These are phyloP conservation scores for Stichopus chloronotus DNA, from an alignment of 35 echinoderm and acorn worm species.

Conservation along the genomic window DNA sequence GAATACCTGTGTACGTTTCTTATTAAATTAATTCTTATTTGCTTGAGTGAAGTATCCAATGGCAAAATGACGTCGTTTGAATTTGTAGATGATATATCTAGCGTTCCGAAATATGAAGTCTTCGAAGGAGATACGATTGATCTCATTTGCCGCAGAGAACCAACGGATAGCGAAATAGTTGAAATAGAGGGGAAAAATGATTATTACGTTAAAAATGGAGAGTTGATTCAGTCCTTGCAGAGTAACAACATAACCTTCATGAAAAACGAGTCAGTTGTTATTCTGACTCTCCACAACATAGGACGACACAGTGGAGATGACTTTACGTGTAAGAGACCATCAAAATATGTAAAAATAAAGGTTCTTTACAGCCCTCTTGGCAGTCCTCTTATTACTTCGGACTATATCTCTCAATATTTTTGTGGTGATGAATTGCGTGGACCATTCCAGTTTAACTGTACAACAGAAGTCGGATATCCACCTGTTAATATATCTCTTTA, in stretches of 20 bases:
- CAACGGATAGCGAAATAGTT: neutral
- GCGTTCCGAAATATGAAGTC: neutral
- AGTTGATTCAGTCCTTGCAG: neutral
- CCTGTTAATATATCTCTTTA: neutral
- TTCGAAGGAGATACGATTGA: neutral
- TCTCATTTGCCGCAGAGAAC: neutral
- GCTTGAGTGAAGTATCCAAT: no score
- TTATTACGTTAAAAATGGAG: neutral
- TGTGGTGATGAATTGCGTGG: neutral
- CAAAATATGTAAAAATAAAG: neutral
- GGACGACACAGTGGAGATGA: neutral
- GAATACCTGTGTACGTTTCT: no score
- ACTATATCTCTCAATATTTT: neutral
- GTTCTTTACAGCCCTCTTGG: neutral
- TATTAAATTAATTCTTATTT: no score
- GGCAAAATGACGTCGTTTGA: no score
- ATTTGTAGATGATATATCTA: no score
- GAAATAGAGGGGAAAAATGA: neutral
- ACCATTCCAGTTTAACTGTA: conserved; percentile 15
- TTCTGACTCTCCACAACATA: neutral
- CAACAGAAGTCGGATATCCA: neutral
- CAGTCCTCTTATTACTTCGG: neutral
- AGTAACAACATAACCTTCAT: neutral
- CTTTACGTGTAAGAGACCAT: neutral
- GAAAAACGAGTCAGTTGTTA: neutral